Evolutionary conservation across 2,888 invertebrate species (phyloP), one percentile per base, ranked within the genome.

Genomic region (Rhorus exstirpatorius): DNA sequence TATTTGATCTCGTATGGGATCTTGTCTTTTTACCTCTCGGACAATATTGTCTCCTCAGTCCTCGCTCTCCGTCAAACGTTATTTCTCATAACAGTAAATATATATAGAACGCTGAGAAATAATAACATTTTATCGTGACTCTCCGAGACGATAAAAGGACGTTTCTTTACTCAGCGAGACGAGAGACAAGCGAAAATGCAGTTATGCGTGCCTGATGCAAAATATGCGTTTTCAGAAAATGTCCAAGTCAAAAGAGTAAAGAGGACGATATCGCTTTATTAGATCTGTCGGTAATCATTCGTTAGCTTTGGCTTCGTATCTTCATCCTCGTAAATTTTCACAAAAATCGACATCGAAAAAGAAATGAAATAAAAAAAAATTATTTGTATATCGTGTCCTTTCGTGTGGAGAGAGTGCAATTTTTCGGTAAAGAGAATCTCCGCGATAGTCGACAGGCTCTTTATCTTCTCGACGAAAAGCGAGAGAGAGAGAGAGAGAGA

Each of bases 1-100:
- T 67, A 61, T 81, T 81, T 72, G 67, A 81, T 76, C 61, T 71
- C 8, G 31, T 8, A 38, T 35, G 8, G 49, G n/a, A 60, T 44
- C 19, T 53, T 49, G n/a, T 38, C 24, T 8, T 38, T 68, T 67
- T 19, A 44, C n/a, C n/a, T 41, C 67, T 14, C 65, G 55, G 19
- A 24, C 4, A 65, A 72, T 72, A 74, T 74, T 63, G 26, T 51
- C 35, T 17, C 51, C 31, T 41, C n/a, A 17, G 41, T 51, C 19
- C 53, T 14, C 63, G 19, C 24, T 17, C 3, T 6, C n/a, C 38
- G n/a, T 53, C 63, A 75, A 41, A 72, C 35, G 24, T 19, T 63
- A 3, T 10, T 17, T 72, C 38, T 60, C 17, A 44, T 7, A 53
- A 41, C 10, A 44, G 31, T 19, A 46, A 24, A 41, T 14, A 60